Conservation (phyloP, 2,888 invertebrate genomes). For the Calameuta idolon region DNA sequence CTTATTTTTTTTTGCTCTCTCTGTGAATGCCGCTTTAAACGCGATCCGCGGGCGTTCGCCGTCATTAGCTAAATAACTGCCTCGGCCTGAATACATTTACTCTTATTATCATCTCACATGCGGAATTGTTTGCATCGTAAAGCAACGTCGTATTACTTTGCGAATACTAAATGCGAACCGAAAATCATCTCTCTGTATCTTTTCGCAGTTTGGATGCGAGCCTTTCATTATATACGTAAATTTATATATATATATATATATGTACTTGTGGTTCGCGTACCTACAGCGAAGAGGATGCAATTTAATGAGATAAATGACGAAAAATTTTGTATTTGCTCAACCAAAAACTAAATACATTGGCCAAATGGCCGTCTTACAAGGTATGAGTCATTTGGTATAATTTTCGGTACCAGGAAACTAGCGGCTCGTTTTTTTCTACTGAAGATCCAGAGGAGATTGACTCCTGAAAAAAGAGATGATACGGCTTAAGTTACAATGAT, state of each 20-base stretch:
- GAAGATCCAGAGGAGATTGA: background rate
- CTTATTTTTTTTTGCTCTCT: background rate
- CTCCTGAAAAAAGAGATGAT: background rate
- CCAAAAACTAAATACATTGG: background rate
- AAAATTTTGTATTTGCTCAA: background rate
- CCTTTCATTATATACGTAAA: too few relatives aligned
- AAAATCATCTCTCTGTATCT: background rate
- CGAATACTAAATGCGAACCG: background rate
- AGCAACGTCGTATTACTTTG: constrained; percentile 27
- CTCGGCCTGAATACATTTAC: constrained; percentile 24
- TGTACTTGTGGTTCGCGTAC: background rate
- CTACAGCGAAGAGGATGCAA: background rate
- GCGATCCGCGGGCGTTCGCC: constrained; percentile 16
- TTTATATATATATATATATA: too few relatives aligned
- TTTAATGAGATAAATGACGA: background rate
- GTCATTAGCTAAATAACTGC: constrained; percentile 42
- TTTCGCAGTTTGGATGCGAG: background rate
- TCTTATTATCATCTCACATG: constrained; percentile 30
- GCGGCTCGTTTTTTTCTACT: background rate
- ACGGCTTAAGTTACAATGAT: background rate
- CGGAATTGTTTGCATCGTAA: constrained; percentile 30
- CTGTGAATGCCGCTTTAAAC: background rate
- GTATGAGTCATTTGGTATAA: background rate
- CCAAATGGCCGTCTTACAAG: background rate
- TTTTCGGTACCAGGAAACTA: background rate